These are phyloP conservation scores for Heteronetta atricapilla DNA, from an alignment of 2,113 vertebrate genomes.

Conservation along the genomic window DNA sequence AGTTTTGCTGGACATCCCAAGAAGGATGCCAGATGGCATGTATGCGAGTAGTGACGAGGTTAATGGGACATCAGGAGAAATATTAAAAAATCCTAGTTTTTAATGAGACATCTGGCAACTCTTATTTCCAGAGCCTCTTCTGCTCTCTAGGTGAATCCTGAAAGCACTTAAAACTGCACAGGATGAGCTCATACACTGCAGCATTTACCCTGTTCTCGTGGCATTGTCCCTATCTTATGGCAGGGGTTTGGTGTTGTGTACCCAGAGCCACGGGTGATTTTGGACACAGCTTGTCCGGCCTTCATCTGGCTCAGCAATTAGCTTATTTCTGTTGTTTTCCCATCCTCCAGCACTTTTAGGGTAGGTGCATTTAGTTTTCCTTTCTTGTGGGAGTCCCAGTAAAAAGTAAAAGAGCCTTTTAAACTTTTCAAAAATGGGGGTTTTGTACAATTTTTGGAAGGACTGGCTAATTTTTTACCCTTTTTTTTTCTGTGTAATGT, in stretches of 20 bases:
- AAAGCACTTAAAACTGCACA: neutral
- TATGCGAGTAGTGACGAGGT: neutral
- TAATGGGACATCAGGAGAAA: constrained; percentile 15
- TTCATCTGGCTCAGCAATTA: neutral
- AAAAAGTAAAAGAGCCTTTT: neutral
- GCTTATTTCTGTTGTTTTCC: neutral
- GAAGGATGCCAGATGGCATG: neutral
- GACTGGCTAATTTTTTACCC: neutral
- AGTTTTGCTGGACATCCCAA: neutral
- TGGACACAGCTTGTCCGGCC: neutral
- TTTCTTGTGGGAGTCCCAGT: neutral
- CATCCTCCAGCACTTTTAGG: neutral
- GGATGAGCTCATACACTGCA: fast-evolving
- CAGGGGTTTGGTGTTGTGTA: neutral
- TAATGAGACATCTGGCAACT: constrained; percentile 20
- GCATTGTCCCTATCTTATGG: neutral
- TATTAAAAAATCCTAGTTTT: constrained; percentile 47
- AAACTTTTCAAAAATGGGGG: neutral
- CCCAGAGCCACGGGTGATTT: neutral
- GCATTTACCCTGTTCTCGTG: neutral
- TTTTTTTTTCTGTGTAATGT: neutral
- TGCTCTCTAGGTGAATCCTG: neutral
- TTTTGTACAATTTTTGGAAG: neutral
- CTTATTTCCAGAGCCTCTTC: neutral
- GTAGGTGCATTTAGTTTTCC: neutral